phyloP scores from a whole-genome alignment of 2,797 vertebrate species.

The Eurystomus glaucurus region DNA sequence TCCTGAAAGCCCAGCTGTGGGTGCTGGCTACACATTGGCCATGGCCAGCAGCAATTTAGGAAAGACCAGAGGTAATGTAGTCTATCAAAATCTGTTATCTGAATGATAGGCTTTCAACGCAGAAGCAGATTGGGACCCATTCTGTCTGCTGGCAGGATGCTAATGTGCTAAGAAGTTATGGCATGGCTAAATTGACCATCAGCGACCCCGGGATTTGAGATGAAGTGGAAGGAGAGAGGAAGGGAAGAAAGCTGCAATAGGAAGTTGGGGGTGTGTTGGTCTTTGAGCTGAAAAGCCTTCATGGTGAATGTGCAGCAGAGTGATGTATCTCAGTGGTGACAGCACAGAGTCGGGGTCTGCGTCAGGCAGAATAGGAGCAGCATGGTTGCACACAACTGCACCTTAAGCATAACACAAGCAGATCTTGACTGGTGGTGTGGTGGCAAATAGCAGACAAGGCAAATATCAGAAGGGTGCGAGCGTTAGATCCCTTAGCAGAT shows the following conservation, averaged over 20 bases:
- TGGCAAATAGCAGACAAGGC: background rate
- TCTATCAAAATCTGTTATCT: slow-evolving; percentile 5
- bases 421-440: background rate
- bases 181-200: background rate
- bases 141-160: background rate
- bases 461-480: background rate
- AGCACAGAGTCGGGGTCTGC: background rate
- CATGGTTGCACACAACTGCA: background rate
- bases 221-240: background rate
- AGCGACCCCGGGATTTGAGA: background rate
- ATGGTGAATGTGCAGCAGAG: background rate
- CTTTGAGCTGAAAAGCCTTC: background rate
- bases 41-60: background rate
- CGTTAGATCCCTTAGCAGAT: background rate
- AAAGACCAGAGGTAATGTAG: background rate
- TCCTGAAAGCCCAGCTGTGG: slow-evolving; percentile 18
- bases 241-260: background rate
- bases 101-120: background rate
- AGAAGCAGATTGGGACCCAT: background rate
- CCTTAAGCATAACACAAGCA: background rate
- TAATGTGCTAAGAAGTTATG: background rate
- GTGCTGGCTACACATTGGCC: background rate
- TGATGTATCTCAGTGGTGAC: background rate
- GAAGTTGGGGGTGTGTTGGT: background rate
- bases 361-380: background rate